Base-by-base conservation (phyloP, 2,113 vertebrate species). In the Syrmaticus mikado region DNA sequence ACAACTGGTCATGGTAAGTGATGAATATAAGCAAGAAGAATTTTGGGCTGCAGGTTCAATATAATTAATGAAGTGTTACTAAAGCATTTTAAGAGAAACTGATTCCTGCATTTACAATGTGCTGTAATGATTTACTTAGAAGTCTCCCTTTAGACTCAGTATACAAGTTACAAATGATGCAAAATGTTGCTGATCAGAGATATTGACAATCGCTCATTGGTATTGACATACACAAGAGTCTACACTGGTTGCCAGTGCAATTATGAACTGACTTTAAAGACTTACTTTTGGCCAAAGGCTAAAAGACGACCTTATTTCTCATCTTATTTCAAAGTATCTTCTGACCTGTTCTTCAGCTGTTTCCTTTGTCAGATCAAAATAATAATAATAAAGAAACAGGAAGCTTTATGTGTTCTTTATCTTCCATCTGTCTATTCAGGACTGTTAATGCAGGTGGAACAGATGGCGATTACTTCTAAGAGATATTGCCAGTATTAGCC, bases 61-160 rank as follows among this genome's bases (percentile, higher is more conserved):
- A 96, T 93, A 96, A 96, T 94, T 97, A 97, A 97, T 96, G 93
- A 96, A 96, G 92, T 96, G 95, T 94, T 96, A 95, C 96, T 97
- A 96, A 96, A 95, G 70, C 17, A 0, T 93, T 96, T 96, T 94
- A 94, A 95, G 92, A 88, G 87, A 96, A 97, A 95, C 79, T 73
- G 64, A 86, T 90, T 85, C 65, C 78, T 96, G 95, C 93, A 96
- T 97, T 96, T 96, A 92, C 86, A 96, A 97, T 96, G 93, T 60
- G 73, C 60, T 85, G 52, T 97, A 96, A 97, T 94, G 96, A 97
- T 97, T 97, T 96, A 86, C 87, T 94, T 96, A 91, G 87, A 77
- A 94, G 68, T 95, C 86, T 96, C 91, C 91, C 88, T 85, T 95
- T 94, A 92, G 96, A 93, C 55, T 80, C 55, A 43, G 90, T 89